Evolutionary conservation across 2,113 vertebrate genomes (phyloP).

Genomic region (Hystrix brachyura): DNA sequence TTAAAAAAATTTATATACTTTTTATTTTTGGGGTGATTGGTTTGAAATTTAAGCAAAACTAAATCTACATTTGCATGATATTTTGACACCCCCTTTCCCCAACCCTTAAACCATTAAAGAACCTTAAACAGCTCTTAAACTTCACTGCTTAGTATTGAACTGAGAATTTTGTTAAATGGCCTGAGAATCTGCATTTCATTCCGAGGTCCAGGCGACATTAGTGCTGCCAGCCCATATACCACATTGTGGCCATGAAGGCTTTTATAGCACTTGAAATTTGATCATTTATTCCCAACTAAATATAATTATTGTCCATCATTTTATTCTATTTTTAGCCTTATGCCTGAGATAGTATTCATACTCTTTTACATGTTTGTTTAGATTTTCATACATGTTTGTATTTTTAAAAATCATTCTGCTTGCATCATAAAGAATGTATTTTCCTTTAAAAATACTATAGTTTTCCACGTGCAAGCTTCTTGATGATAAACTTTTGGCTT

Average conservation of each 20-base stretch:
- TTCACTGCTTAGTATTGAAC: background rate
- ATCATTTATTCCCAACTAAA: background rate
- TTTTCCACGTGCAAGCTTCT: background rate
- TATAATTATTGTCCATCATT: background rate
- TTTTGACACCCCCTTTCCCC: background rate
- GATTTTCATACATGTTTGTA: background rate
- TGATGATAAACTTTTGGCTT: background rate
- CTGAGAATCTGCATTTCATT: background rate
- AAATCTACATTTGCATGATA: background rate
- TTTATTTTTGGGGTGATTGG: background rate
- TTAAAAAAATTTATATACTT: background rate
- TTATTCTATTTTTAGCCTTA: background rate
- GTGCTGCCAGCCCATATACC: background rate
- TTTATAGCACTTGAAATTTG: background rate
- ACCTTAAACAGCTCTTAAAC: background rate
- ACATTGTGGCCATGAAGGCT: background rate
- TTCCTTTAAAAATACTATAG: background rate
- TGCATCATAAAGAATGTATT: background rate
- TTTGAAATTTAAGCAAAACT: background rate
- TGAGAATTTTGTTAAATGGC: background rate
- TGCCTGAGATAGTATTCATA: background rate
- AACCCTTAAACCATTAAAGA: background rate
- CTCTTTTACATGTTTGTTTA: background rate
- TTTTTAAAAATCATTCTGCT: background rate
- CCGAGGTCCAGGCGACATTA: background rate